Conservation (phyloP, 2,797 vertebrate species). For the Argya squamiceps region DNA sequence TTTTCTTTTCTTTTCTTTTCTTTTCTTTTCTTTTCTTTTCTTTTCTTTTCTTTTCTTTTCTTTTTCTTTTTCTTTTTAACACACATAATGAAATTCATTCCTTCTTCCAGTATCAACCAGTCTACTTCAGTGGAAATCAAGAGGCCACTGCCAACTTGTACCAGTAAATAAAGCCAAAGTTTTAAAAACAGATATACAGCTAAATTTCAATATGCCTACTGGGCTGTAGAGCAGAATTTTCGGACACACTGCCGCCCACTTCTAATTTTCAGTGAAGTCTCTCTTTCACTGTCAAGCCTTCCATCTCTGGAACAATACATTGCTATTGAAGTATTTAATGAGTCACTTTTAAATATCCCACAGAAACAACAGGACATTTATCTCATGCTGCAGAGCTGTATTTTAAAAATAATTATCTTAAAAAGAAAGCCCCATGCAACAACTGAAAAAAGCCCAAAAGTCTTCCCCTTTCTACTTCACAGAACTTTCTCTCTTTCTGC, state of each 20-base stretch:
- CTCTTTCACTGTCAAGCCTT: not conserved
- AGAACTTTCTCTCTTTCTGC: not conserved
- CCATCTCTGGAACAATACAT: constrained; percentile 16
- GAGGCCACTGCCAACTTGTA: not conserved
- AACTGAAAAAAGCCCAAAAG: not conserved
- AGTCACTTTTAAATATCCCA: constrained; percentile 14
- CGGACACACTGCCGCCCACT: not conserved
- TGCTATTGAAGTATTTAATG: constrained; percentile 7
- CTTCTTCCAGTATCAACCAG: not conserved
- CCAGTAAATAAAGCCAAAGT: not conserved
- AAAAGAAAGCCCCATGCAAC: not conserved
- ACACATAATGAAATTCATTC: not conserved
- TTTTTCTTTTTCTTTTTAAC: not conserved
- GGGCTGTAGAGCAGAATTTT: not conserved
- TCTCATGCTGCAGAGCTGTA: not conserved
- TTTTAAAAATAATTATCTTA: not conserved
- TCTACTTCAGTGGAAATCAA: not conserved
- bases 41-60: not conserved
- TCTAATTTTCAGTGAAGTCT: not conserved
- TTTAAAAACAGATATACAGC: not conserved
- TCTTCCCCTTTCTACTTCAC: not conserved
- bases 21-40: too few species aligned
- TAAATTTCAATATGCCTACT: not conserved
- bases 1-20: too few species aligned
- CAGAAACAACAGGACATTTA: constrained; percentile 28